Base-by-base conservation (phyloP, 2,888 invertebrate species). In the Patella caerulea region DNA sequence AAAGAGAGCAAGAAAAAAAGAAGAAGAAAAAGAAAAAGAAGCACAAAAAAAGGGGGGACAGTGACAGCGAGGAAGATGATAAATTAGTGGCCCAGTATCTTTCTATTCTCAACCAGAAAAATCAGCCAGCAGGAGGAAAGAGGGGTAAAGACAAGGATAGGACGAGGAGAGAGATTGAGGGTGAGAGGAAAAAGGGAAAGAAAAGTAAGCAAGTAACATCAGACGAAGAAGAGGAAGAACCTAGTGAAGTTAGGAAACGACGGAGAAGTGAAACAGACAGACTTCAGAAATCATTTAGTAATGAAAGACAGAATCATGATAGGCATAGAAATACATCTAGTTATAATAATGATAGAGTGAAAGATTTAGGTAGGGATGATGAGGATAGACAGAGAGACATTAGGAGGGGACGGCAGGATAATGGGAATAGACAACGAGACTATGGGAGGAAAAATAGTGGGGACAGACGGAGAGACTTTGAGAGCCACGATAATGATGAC, bases 11-110 rank as follows among this genome's bases (percentile, higher is more conserved):
- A 29, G 45, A 73, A 24, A 78, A 15, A 15, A 56, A 34, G n/a
- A 70, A 71, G 53, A 75, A 75, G 71, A 71, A 82, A 73, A 45
- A 56, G 15, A 78, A 77, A 34, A 78, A 78, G 52, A 78, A 81
- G 54, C 54, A 71, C 19, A 81, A 80, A 76, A 86, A 83, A 72
- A 82, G 82, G 94, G 94, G 88, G 93, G 93, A 81, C 92, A 93
- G 85, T 29, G 85, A 83, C 34, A 71, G 71, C 72, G 80, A 81
- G 4, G 78, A 80, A 53, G 88, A 86, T 34, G 89, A 89, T 82
- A 88, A 89, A 55, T 65, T 91, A 1, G 78, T 91, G 78, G 86
- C 87, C 24, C 84, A 88, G 77, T 91, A 90, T 79, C 81, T 91
- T 53, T 86, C 85, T 24, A 88, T 91, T 72, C 81, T 90, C 1